phyloP scores from a whole-genome alignment of 2,113 vertebrate genomes.

The Rissa tridactyla region DNA sequence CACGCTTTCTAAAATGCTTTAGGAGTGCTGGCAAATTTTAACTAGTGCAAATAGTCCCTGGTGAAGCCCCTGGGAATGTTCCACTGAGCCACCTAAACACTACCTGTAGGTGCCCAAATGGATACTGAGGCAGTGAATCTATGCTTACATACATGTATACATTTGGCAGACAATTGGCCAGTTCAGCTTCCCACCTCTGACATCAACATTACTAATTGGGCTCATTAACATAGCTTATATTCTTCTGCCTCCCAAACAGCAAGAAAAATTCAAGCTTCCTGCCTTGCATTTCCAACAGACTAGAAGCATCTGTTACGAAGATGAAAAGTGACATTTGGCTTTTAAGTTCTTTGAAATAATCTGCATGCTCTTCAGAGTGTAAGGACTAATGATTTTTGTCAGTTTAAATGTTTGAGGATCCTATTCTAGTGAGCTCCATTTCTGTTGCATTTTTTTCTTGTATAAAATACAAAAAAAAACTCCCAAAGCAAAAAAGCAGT shows the following conservation, averaged over 20 bases:
- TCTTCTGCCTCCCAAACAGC: background rate
- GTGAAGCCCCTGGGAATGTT: background rate
- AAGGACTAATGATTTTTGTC: background rate
- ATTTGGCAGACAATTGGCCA: background rate
- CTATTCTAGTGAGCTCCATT: background rate
- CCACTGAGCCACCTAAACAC: background rate
- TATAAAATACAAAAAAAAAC: background rate
- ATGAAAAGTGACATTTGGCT: background rate
- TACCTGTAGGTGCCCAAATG: background rate
- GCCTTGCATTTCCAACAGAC: background rate
- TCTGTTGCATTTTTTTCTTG: background rate
- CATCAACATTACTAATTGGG: background rate
- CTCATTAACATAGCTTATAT: background rate
- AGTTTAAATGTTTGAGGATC: background rate
- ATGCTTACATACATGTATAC: rapidly evolving
- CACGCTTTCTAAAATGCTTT: background rate
- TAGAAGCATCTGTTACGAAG: background rate
- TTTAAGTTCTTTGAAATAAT: background rate
- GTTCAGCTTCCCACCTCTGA: background rate
- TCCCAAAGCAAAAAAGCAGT: background rate
- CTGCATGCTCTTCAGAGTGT: background rate
- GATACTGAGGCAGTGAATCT: background rate
- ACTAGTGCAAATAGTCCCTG: background rate
- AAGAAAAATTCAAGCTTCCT: background rate
- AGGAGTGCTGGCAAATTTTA: background rate